Evolutionary conservation across 2,888 invertebrate genomes (phyloP).

Genomic region (Clistopyga incitator): DNA sequence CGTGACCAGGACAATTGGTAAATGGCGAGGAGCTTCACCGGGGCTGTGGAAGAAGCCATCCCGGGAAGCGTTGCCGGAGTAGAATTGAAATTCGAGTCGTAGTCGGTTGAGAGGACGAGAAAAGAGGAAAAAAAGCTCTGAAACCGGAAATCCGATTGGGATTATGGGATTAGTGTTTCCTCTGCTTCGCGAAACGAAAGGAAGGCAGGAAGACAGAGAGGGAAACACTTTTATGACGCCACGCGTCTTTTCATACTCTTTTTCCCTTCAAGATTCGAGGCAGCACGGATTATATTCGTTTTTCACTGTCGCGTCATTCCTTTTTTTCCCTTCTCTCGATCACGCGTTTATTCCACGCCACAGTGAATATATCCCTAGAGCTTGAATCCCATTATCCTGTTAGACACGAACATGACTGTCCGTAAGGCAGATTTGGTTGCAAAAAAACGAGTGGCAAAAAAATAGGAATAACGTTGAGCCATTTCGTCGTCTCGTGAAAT

Average conservation of each 20-base stretch:
- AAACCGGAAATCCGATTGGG: conserved; percentile 39
- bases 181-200: not conserved
- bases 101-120: not conserved
- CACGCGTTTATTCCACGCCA: conserved; percentile 2
- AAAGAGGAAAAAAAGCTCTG: conserved; percentile 1
- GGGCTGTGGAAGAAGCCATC: conserved; percentile 8
- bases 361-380: not conserved
- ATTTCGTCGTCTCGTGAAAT: not conserved
- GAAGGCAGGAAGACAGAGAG: not conserved
- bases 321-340: not conserved
- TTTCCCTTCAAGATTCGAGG: not conserved
- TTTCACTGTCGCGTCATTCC: not conserved
- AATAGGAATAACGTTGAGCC: not conserved
- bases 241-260: conserved; percentile 11
- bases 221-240: conserved; percentile 20
- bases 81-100: conserved; percentile 43
- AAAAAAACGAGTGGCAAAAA: not conserved
- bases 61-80: not conserved
- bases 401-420: not conserved
- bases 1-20: conserved; percentile 29
- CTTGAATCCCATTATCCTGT: not conserved
- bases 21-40: conserved; percentile 10
- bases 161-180: conserved; percentile 40
- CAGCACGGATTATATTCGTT: conserved; percentile 19
- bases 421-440: not conserved